Evolutionary conservation across 37 sponge, comb jelly and placozoan species (phyloP).

Genomic region (Amphimedon queenslandica): DNA sequence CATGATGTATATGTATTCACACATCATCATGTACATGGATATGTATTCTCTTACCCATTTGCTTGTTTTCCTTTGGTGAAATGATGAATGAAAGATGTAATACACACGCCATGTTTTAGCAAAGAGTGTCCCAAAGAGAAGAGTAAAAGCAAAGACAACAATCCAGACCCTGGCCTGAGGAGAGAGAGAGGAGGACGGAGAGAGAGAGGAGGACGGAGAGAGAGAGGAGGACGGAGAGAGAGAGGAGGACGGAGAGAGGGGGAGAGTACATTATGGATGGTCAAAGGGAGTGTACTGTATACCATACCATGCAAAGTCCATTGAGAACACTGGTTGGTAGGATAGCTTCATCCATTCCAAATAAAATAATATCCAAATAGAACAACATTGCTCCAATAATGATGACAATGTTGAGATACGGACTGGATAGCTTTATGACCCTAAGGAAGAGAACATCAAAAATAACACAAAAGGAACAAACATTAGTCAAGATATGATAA

Average conservation of each 20-base stretch:
- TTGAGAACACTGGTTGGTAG: conserved; percentile 5
- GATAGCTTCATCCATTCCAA: conserved; percentile 59
- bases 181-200: too few relatives aligned
- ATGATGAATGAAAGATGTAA: conserved; percentile 36
- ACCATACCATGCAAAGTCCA: conserved; percentile 45
- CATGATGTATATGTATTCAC: too few relatives aligned
- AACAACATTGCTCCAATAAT: conserved; percentile 38
- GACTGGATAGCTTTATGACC: conserved; percentile 63
- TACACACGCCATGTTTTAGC: conserved; percentile 63
- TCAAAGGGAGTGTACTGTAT: neutral
- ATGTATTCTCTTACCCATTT: conserved; percentile 2
- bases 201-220: too few relatives aligned
- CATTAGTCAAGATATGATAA: too few relatives aligned
- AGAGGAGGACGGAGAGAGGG: too few relatives aligned
- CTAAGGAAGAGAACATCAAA: too few relatives aligned
- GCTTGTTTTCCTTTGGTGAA: conserved; percentile 9
- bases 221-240: too few relatives aligned
- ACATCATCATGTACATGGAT: too few relatives aligned
- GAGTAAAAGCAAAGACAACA: conserved; percentile 46
- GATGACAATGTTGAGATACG: conserved; percentile 62
- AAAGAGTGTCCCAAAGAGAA: conserved; percentile 63
- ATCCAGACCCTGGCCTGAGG: conserved; percentile 51
- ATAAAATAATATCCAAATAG: conserved; percentile 58
- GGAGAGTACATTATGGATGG: neutral
- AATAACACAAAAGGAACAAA: too few relatives aligned